Evolutionary conservation across 2,797 vertebrate genomes (phyloP).

Genomic region (Aphelocoma californica): DNA sequence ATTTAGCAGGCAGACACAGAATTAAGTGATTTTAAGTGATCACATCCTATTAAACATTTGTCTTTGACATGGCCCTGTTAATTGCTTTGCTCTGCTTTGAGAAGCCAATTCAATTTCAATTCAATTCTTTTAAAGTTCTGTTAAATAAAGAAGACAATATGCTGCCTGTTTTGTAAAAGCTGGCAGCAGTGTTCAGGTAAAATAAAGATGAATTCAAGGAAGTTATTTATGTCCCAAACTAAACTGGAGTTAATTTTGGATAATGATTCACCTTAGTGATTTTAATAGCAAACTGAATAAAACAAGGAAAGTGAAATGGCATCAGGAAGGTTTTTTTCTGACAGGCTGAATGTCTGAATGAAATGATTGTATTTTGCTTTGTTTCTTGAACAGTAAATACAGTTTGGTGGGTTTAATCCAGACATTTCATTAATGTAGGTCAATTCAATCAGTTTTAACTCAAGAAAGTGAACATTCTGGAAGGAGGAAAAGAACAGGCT

Average conservation of each 20-base stretch:
- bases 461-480: background rate
- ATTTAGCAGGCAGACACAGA: conserved; percentile 13
- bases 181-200: background rate
- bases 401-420: background rate
- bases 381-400: background rate
- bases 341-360: background rate
- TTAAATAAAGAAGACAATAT: background rate
- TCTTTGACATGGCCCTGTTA: background rate
- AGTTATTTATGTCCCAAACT: background rate
- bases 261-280: background rate
- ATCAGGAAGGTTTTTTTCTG: background rate
- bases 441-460: background rate
- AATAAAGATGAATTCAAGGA: background rate
- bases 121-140: background rate
- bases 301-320: background rate
- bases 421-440: background rate
- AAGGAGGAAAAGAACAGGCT: background rate
- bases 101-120: background rate
- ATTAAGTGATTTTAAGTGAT: conserved; percentile 45
- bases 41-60: conserved; percentile 42
- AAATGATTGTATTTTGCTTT: background rate
- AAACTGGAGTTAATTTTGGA: background rate
- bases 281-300: background rate
- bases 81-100: conserved; percentile 36
- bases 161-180: background rate